These are phyloP conservation scores for Piezodorus guildinii DNA, from an alignment of 1,140 invertebrate species.

Conservation along the genomic window DNA sequence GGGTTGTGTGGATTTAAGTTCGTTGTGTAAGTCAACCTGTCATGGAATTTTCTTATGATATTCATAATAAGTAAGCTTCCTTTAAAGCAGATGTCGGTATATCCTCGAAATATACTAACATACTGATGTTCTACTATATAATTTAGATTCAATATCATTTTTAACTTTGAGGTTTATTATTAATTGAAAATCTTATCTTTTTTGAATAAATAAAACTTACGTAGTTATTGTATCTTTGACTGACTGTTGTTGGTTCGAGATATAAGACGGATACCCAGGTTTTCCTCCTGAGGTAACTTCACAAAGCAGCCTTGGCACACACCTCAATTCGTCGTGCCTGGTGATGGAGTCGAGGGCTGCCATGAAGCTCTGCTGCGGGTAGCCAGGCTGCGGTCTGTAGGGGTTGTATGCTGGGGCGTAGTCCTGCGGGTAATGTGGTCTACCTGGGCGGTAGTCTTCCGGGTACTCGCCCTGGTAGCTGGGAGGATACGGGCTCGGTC, in stretches of 20 bases:
- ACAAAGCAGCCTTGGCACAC: slow-evolving; percentile 62
- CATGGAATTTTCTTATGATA: too few species aligned
- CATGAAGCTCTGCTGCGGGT: slow-evolving; percentile 31
- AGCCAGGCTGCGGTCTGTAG: not conserved
- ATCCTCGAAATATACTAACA: too few species aligned
- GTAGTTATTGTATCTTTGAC: slow-evolving; percentile 50
- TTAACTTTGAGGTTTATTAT: too few species aligned
- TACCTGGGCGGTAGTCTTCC: not conserved
- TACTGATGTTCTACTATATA: too few species aligned
- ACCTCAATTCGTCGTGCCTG: slow-evolving; percentile 59
- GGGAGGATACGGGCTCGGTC: slow-evolving; percentile 1
- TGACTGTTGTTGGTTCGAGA: slow-evolving; percentile 31
- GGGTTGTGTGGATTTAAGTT: too few species aligned
- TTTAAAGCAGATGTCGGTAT: too few species aligned
- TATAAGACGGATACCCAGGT: slow-evolving; percentile 34
- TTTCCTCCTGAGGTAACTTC: slow-evolving; percentile 54
- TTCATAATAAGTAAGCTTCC: too few species aligned
- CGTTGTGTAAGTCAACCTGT: too few species aligned
- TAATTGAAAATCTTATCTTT: too few species aligned
- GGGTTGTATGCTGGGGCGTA: slow-evolving; percentile 16
- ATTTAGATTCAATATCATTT: too few species aligned
- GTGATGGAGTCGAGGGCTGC: slow-evolving; percentile 57
- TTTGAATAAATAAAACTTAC: too few species aligned
- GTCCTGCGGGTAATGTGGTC: not conserved
- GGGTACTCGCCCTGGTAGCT: not conserved